Base-by-base conservation (phyloP, 1,140 invertebrate genomes). In the Grapholita molesta region DNA sequence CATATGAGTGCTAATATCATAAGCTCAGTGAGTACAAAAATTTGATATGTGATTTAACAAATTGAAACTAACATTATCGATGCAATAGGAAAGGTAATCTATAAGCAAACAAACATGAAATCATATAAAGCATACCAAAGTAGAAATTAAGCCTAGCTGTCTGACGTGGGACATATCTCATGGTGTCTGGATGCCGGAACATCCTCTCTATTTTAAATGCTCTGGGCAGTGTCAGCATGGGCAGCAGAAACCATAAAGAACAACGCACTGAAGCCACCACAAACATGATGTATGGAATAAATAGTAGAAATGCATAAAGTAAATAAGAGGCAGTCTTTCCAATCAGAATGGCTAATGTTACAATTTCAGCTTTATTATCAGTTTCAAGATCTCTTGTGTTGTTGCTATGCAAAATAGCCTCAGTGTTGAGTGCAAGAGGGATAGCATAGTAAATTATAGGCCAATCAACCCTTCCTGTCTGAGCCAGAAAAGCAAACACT, bases 371-470 rank as follows among this genome's bases (percentile, higher is more conserved):
- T 81, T 94, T 94, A 64, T 94, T 95, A 83, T 99, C 98, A 71
- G 94, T 95, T 70, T 97, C 97, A 74, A 97, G 93, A 92, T 99
- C 98, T 71, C 98, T 94, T 0, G 97, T 98, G 85, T 99, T 99
- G 78, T 99, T 99, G 77, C 96, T 97, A 85, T 99, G 98, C 55
- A 99, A 92, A 79, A 99, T 98, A 24, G 98, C 98, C 88, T 99
- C 98, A 8, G 98, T 98, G 78, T 99, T 99, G 0, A 99, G 90
- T 6, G 98, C 98, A 70, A 99, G 86, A 8, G 98, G 98, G 77
- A 99, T 95, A 15, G 98, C 98, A 92, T 98, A 99, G 75, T 97
- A 96, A 76, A 99, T 96, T 0, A 97, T 96, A 24, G 95, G 94
- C 95, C 96, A 96, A 82, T 97, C 95, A 25, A 98, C 92, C 61